Conservation (phyloP, 2,888 invertebrate species). For the Lydus trimaculatus region DNA sequence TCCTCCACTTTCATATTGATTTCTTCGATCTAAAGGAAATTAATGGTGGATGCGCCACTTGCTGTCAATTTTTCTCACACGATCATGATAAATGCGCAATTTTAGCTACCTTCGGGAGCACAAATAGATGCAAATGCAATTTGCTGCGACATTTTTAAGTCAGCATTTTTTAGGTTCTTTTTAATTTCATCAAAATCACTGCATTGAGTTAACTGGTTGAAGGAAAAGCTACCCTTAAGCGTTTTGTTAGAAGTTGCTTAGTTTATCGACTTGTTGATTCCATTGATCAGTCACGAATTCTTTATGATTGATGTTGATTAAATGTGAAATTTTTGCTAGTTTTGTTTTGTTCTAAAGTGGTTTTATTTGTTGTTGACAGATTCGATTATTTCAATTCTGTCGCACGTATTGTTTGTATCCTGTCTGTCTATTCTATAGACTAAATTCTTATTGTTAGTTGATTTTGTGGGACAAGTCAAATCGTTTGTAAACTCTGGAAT, state of each 20-base stretch:
- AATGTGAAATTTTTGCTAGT: too few species aligned
- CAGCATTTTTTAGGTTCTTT: too few species aligned
- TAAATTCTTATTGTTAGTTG: background rate
- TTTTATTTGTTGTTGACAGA: slow-evolving; percentile 39
- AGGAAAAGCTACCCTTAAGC: background rate
- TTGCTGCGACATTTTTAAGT: background rate
- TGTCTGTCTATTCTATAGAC: slow-evolving; percentile 9
- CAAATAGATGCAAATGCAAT: background rate
- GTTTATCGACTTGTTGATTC: background rate
- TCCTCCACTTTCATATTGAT: too few species aligned
- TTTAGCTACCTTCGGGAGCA: background rate
- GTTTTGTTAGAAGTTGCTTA: background rate
- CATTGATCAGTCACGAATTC: too few species aligned
- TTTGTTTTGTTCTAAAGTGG: too few species aligned
- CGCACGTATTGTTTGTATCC: background rate
- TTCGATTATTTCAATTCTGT: slow-evolving; percentile 35
- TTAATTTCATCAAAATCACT: background rate
- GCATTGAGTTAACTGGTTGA: background rate
- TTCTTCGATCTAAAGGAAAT: too few species aligned
- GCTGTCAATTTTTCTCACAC: background rate
- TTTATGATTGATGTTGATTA: too few species aligned
- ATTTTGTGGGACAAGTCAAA: background rate
- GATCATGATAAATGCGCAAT: background rate
- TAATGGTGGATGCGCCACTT: background rate
- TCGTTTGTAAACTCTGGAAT: background rate